Conservation (phyloP, 2,888 invertebrate species). For the Netelia melanura region DNA sequence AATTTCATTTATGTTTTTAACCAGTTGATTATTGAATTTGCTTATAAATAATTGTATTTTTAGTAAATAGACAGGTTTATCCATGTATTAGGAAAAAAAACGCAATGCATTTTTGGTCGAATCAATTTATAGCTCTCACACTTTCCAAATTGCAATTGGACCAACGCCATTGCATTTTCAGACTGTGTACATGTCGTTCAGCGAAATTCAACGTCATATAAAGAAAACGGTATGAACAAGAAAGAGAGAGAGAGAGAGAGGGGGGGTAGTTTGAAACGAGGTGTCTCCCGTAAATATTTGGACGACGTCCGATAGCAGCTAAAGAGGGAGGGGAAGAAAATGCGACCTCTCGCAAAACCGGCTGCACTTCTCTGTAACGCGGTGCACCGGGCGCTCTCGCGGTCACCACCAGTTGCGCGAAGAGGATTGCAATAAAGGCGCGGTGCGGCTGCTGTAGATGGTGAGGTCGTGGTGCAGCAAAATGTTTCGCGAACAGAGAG, state of each 20-base stretch:
- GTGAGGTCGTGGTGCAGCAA: constrained; percentile 16
- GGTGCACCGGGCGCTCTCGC: background rate
- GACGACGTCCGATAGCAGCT: constrained; percentile 75
- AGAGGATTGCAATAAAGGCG: constrained; percentile 42
- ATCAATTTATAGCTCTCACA: background rate
- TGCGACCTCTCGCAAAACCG: constrained; percentile 48
- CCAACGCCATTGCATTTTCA: background rate
- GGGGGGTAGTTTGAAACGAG: no score
- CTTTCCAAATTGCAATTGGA: background rate
- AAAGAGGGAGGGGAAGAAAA: background rate
- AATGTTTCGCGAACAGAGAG: constrained; percentile 20
- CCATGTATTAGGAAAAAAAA: no score
- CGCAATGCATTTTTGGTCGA: background rate
- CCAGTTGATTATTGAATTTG: no score
- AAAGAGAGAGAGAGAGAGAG: background rate
- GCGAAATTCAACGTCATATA: constrained; percentile 31
- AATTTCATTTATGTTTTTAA: background rate
- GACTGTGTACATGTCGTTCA: background rate
- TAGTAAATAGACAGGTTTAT: no score
- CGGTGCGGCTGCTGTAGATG: constrained; percentile 37
- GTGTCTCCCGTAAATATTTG: constrained; percentile 79
- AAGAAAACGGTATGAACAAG: constrained; percentile 14
- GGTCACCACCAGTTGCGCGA: constrained; percentile 31
- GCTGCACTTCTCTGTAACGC: constrained; percentile 29
- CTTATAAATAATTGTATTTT: no score